These are phyloP conservation scores for Zeuzera pyrina DNA, from an alignment of 2,888 invertebrate species.

Conservation along the genomic window DNA sequence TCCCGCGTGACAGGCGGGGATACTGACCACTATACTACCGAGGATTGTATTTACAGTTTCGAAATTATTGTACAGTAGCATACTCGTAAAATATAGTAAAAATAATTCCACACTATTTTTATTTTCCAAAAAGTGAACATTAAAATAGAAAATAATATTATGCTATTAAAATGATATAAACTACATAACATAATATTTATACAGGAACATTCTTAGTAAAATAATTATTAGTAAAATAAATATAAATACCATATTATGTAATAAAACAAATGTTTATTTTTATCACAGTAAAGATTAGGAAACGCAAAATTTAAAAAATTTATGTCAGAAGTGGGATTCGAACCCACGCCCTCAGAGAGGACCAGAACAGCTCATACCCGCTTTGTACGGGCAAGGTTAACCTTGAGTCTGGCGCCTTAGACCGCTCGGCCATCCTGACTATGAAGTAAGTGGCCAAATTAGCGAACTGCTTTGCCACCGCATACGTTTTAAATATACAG, in stretches of 20 bases:
- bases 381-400: constrained; percentile 70
- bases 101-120: too few species aligned
- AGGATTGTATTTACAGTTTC: constrained; percentile 22
- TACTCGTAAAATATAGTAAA: not conserved
- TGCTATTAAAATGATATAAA: constrained; percentile 2
- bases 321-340: constrained; percentile 86
- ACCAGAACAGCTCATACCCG: constrained; percentile 80
- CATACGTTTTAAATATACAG: too few species aligned
- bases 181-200: constrained; percentile 4
- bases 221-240: too few species aligned
- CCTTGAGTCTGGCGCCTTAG: constrained; percentile 84
- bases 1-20: constrained; percentile 75
- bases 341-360: constrained; percentile 87
- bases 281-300: too few species aligned
- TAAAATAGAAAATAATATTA: constrained; percentile 1
- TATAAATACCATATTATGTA: not conserved
- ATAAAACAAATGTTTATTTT: too few species aligned
- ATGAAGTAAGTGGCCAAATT: constrained; percentile 21
- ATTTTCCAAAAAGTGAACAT: not conserved
- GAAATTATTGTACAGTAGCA: not conserved
- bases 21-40: constrained; percentile 74
- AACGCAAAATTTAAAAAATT: too few species aligned
- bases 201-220: not conserved
- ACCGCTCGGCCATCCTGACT: constrained; percentile 92
- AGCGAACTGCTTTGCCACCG: constrained; percentile 15